A percentile compares a stretch with the other conserved stretches of the same genome.
Conservation (phyloP, 2,797 vertebrate genomes). For the Enteromius anoplus region DNA sequence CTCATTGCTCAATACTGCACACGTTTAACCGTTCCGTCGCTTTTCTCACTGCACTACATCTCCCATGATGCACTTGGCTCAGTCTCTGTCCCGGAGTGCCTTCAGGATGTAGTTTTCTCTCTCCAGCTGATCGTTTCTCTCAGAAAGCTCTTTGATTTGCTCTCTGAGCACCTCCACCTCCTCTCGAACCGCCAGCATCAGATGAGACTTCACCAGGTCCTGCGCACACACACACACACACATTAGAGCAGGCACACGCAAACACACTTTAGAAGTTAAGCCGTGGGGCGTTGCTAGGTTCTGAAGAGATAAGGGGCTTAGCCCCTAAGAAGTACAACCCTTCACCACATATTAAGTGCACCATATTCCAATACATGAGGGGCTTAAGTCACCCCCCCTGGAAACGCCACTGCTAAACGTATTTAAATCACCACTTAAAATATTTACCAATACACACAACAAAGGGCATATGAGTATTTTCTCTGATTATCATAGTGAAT, state of each 20-base stretch:
- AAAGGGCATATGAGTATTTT: neutral
- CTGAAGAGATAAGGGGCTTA: too few relatives aligned
- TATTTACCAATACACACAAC: neutral
- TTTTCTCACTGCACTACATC: conserved; percentile 7
- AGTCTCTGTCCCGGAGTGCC: conserved; percentile 69
- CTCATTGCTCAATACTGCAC: conserved; percentile 24
- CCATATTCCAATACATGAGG: too few relatives aligned
- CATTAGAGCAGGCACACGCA: neutral
- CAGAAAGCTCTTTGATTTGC: conserved; percentile 81
- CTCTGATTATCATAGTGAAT: neutral
- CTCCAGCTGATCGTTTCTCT: conserved; percentile 82
- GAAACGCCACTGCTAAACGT: too few relatives aligned
- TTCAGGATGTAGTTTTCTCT: conserved; percentile 82
- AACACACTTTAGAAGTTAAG: neutral
- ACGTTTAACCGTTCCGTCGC: neutral
- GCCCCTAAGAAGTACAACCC: too few relatives aligned
- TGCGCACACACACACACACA: conserved; percentile 57
- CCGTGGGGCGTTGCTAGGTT: neutral
- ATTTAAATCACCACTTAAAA: neutral
- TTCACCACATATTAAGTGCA: too few relatives aligned
- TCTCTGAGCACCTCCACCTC: conserved; percentile 83
- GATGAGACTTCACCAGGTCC: conserved; percentile 87
- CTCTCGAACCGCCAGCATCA: conserved; percentile 85
- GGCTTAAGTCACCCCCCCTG: too few relatives aligned
- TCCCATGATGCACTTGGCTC: conserved; percentile 51